Conservation (phyloP, 2,888 invertebrate species). For the Mythimna lalbum region DNA sequence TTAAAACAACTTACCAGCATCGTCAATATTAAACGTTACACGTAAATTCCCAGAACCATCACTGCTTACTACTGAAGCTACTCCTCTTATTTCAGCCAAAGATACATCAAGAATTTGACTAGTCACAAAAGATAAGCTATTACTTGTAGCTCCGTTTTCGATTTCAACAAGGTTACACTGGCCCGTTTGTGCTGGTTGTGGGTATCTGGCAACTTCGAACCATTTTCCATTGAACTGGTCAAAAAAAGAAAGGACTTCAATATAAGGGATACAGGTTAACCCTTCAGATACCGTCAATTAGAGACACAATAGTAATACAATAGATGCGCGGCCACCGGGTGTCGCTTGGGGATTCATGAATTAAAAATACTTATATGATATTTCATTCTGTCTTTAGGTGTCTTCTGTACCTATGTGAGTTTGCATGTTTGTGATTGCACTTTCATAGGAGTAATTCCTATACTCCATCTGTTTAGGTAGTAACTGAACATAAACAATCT, state of each 20-base stretch:
- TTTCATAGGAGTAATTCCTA: too few relatives aligned
- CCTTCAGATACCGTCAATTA: too few relatives aligned
- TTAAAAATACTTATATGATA: neutral
- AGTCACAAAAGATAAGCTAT: conserved; percentile 69
- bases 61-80: conserved; percentile 83
- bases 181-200: conserved; percentile 90
- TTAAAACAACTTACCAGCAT: conserved; percentile 76
- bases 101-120: conserved; percentile 81
- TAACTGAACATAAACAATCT: too few relatives aligned
- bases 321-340: too few relatives aligned
- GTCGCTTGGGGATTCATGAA: too few relatives aligned
- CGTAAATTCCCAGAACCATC: conserved; percentile 88
- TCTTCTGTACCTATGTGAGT: too few relatives aligned
- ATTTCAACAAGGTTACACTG: conserved; percentile 91
- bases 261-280: neutral
- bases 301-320: too few relatives aligned
- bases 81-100: conserved; percentile 86
- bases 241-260: neutral
- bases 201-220: conserved; percentile 92
- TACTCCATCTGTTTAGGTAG: too few relatives aligned
- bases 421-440: too few relatives aligned
- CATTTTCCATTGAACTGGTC: conserved; percentile 87
- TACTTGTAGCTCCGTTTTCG: conserved; percentile 65
- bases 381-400: too few relatives aligned
- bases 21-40: conserved; percentile 89